These are phyloP conservation scores for Monopterus albus DNA, from an alignment of 2,113 vertebrate genomes.

Conservation along the genomic window DNA sequence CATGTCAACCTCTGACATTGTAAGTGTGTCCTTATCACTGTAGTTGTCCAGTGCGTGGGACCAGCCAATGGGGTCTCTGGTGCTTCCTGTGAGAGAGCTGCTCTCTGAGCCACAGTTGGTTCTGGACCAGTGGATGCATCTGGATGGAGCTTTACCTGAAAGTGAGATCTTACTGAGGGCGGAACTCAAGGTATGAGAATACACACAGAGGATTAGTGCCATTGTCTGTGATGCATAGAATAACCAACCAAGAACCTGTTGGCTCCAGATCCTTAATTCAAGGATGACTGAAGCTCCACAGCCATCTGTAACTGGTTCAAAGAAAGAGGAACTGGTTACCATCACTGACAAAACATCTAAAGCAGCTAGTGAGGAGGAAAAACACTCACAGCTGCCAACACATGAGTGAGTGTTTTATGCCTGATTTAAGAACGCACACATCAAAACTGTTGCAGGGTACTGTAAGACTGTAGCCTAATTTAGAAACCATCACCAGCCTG, in stretches of 20 bases:
- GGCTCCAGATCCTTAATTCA: conserved; percentile 70
- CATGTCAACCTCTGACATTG: no score
- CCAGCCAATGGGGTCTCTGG: conserved; percentile 83
- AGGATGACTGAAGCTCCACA: conserved; percentile 65
- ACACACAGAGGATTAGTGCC: neutral
- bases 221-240: neutral
- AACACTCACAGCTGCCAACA: conserved; percentile 22
- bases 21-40: neutral
- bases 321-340: conserved; percentile 7
- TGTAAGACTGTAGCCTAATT: no score
- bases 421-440: neutral
- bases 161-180: conserved; percentile 88
- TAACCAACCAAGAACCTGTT: neutral
- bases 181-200: conserved; percentile 85
- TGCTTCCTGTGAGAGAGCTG: conserved; percentile 84
- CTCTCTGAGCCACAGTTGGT: conserved; percentile 82
- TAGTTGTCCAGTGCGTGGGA: conserved; percentile 82
- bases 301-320: conserved; percentile 29
- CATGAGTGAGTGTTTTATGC: conserved; percentile 56
- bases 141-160: conserved; percentile 79
- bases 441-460: neutral
- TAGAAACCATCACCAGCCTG: neutral
- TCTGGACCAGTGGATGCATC: conserved; percentile 86
- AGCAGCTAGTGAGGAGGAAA: conserved; percentile 30
- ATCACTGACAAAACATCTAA: conserved; percentile 17